phyloP scores from a whole-genome alignment of 2,888 invertebrate genomes.

The Mimumesa dahlbomi region DNA sequence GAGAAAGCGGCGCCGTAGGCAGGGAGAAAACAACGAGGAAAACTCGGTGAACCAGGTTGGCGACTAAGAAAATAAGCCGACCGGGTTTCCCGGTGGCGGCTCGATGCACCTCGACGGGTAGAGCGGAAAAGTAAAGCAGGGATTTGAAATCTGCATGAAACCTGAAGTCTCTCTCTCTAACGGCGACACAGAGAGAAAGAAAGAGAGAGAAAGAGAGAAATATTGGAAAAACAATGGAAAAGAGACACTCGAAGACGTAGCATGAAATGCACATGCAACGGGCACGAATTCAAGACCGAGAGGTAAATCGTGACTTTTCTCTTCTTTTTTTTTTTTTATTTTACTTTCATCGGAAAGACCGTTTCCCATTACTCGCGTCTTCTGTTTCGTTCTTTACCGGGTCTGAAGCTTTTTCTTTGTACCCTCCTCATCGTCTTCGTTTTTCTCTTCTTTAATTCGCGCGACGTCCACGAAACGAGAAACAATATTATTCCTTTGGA shows the following conservation, averaged over 20 bases:
- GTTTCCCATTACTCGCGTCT: conserved; percentile 6
- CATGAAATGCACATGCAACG: conserved; percentile 27
- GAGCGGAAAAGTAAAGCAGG: background rate
- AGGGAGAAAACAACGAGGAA: background rate
- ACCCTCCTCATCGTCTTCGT: conserved; percentile 6
- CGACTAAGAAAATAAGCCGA: conserved; percentile 53
- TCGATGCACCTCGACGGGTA: conserved; percentile 2
- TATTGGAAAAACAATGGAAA: conserved; percentile 69
- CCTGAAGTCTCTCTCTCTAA: conserved; percentile 28
- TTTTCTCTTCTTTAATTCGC: conserved; percentile 51
- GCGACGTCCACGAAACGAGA: conserved; percentile 53
- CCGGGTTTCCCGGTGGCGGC: conserved; percentile 23
- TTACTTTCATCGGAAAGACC: background rate
- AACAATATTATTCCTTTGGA: conserved; percentile 68
- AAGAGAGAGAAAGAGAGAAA: too few species aligned
- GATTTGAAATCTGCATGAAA: conserved; percentile 59
- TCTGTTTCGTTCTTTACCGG: conserved; percentile 17
- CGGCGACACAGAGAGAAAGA: conserved; percentile 45
- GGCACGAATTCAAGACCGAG: background rate
- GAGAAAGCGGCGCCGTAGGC: background rate
- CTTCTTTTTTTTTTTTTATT: background rate
- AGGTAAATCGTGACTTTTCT: conserved; percentile 24
- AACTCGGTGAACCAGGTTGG: background rate
- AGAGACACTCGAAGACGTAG: conserved; percentile 24
- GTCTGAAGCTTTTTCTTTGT: conserved; percentile 26